A percentile compares a stretch with the other conserved stretches of the same genome.
phyloP scores from a whole-genome alignment of 2,888 invertebrate species.

The Morinoia aosen region DNA sequence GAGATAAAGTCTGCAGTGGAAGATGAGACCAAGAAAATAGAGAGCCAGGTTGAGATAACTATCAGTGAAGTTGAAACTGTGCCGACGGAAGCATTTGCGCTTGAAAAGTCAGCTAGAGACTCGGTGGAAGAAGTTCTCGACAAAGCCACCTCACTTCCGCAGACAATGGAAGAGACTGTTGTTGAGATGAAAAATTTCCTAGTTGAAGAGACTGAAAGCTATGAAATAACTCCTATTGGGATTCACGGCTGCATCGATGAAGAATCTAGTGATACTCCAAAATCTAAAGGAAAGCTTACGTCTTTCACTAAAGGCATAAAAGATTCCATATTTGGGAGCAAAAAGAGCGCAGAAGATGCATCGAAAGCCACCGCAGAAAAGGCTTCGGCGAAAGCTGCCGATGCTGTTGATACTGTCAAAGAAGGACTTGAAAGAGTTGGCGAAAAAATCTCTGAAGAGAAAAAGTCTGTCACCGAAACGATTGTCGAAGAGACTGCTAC shows the following conservation, averaged over 20 bases:
- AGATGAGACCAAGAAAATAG: neutral
- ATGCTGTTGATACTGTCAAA: neutral
- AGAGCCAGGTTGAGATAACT: neutral
- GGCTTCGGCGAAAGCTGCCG: neutral
- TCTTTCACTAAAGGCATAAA: slow-evolving; percentile 44
- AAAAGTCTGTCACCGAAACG: slow-evolving; percentile 54
- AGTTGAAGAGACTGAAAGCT: neutral
- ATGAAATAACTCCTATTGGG: slow-evolving; percentile 5
- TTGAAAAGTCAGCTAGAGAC: neutral
- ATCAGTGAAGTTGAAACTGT: neutral
- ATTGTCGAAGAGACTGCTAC: slow-evolving; percentile 14
- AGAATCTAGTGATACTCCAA: neutral
- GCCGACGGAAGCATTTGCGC: neutral
- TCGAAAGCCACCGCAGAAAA: neutral
- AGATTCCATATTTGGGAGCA: slow-evolving; percentile 8
- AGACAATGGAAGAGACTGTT: neutral
- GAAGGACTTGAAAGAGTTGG: neutral
- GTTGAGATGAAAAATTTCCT: neutral
- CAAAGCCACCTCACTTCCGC: neutral
- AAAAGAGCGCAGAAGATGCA: slow-evolving; percentile 18
- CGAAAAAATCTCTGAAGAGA: slow-evolving; percentile 57
- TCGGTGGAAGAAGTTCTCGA: neutral
- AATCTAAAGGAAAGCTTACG: slow-evolving; percentile 14
- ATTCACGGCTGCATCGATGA: slow-evolving; percentile 37
- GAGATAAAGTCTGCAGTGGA: neutral